phyloP scores from a whole-genome alignment of 2,888 invertebrate genomes.

The Scaptodrosophila latifasciaeformis region DNA sequence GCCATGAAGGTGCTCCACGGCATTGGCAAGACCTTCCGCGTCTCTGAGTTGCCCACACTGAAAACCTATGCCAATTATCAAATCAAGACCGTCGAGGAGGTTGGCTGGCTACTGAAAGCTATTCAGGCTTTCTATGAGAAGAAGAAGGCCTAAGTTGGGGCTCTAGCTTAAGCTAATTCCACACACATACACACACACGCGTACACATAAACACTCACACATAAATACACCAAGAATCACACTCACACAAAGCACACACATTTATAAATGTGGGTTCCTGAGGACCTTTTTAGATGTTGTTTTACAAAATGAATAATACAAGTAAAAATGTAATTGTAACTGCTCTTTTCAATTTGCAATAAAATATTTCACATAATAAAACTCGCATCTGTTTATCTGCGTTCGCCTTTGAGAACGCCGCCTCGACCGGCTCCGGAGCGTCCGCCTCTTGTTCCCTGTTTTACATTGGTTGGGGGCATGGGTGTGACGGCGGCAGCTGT shows the following conservation, averaged over 20 bases:
- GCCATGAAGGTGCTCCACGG: conserved; percentile 84
- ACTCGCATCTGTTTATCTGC: conserved; percentile 43
- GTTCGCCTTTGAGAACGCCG: conserved; percentile 58
- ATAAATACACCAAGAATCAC: conserved; percentile 13
- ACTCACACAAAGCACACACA: conserved; percentile 15
- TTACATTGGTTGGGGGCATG: conserved; percentile 24
- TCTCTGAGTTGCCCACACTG: conserved; percentile 82
- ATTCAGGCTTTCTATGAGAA: conserved; percentile 75
- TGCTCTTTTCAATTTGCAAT: conserved; percentile 44
- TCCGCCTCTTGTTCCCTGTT: conserved; percentile 54
- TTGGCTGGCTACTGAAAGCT: conserved; percentile 84
- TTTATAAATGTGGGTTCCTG: background rate
- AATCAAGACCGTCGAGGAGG: conserved; percentile 84
- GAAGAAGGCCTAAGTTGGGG: conserved; percentile 61
- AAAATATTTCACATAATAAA: conserved; percentile 33
- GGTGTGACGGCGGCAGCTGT: conserved; percentile 24
- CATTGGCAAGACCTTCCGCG: conserved; percentile 84
- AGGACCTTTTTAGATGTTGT: conserved; percentile 16
- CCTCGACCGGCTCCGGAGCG: conserved; percentile 56
- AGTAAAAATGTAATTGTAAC: too few relatives aligned
- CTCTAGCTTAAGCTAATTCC: conserved; percentile 63
- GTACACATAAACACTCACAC: background rate
- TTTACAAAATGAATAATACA: conserved; percentile 17
- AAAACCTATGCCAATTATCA: conserved; percentile 84
- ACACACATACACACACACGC: conserved; percentile 29